These are phyloP conservation scores for Sciurus niger DNA, from an alignment of 2,113 vertebrate genomes.

Conservation along the genomic window DNA sequence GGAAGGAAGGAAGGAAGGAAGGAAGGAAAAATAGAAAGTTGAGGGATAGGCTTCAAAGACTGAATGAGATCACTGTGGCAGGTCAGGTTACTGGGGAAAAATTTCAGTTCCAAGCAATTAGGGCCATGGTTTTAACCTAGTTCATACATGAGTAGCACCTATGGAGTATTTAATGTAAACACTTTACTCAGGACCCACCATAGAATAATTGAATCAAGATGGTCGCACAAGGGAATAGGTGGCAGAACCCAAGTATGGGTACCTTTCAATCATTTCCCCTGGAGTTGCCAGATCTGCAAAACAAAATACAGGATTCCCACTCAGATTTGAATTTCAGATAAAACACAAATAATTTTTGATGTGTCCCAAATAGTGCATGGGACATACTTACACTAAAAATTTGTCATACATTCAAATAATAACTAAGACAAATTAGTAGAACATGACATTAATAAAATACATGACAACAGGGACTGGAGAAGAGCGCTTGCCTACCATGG, in stretches of 20 bases:
- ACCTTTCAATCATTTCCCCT: background rate
- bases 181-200: background rate
- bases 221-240: background rate
- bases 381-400: constrained; percentile 13
- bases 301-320: background rate
- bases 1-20: background rate
- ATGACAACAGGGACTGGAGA: background rate
- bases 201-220: constrained; percentile 17
- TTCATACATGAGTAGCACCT: background rate
- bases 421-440: background rate
- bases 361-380: background rate
- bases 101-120: background rate
- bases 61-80: background rate
- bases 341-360: background rate
- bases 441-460: background rate
- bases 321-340: constrained; percentile 38
- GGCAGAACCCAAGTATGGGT: background rate
- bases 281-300: constrained; percentile 20
- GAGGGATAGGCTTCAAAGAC: background rate
- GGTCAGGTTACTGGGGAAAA: background rate
- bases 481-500: no score
- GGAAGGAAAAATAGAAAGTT: background rate
- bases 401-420: background rate
- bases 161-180: background rate
- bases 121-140: background rate